Conservation (phyloP, 1,140 invertebrate species). For the Heliconius melpomene region DNA sequence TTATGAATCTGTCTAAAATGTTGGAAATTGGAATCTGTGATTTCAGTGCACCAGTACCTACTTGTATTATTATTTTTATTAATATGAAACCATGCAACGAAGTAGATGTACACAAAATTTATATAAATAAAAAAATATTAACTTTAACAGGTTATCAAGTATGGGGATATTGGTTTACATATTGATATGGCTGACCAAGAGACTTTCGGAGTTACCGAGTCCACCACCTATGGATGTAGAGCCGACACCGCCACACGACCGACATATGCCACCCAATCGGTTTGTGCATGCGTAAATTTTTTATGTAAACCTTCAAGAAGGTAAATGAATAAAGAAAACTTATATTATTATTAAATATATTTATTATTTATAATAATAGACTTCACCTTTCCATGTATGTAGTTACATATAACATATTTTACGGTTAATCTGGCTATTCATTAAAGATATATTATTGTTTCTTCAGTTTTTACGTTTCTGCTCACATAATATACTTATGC, state of each 20-base stretch:
- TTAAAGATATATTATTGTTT: no score
- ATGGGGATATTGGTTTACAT: constrained; percentile 54
- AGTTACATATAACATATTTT: no score
- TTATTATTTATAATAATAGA: neutral
- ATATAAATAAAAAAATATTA: no score
- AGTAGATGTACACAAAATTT: neutral
- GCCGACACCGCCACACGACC: constrained; percentile 39
- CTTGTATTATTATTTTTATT: no score
- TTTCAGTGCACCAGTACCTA: no score
- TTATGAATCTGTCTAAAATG: no score
- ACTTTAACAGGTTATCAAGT: constrained; percentile 43
- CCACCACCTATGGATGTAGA: constrained; percentile 43
- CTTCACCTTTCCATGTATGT: neutral
- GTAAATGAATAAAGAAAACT: neutral
- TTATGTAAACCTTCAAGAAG: neutral
- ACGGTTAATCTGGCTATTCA: no score
- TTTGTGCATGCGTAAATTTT: neutral
- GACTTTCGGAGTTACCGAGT: constrained; percentile 52
- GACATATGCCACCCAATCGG: constrained; percentile 42
- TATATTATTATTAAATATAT: neutral
- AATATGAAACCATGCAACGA: no score
- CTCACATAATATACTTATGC: no score
- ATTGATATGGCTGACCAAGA: constrained; percentile 58
- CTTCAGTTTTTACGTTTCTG: no score
- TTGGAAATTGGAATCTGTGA: no score